Evolutionary conservation across 2,797 vertebrate genomes (phyloP).

Genomic region (Pangasius macronema): DNA sequence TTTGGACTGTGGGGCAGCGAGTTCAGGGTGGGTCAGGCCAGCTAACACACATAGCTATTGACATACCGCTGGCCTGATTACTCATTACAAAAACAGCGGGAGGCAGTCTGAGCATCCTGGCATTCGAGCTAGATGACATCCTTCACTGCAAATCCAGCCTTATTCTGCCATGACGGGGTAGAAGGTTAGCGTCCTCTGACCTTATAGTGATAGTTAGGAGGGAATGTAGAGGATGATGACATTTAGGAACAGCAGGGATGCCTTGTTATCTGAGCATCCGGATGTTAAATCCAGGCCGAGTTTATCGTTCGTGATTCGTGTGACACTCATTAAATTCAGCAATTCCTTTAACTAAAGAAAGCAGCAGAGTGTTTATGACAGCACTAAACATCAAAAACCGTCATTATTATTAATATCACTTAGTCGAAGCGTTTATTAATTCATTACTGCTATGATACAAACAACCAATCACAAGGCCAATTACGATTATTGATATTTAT

Average conservation of each 20-base stretch:
- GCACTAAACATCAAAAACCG: neutral
- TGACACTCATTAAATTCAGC: neutral
- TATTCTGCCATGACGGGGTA: conserved; percentile 36
- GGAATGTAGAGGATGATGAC: conserved; percentile 31
- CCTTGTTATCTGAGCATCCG: conserved; percentile 18
- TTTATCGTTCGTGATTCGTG: neutral
- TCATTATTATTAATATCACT: neutral
- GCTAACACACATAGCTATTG: conserved; percentile 55
- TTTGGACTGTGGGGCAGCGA: conserved; percentile 30
- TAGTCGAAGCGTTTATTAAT: neutral
- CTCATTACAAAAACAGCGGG: conserved; percentile 57
- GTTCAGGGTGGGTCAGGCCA: conserved; percentile 46
- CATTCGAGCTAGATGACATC: conserved; percentile 42
- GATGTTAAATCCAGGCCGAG: neutral
- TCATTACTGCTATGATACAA: neutral
- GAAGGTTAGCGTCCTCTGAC: conserved; percentile 51
- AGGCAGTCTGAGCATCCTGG: conserved; percentile 52
- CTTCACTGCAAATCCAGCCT: conserved; percentile 45
- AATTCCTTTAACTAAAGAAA: neutral
- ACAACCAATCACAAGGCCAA: neutral
- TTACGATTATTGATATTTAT: neutral
- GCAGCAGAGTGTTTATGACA: neutral
- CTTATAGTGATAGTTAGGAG: conserved; percentile 24
- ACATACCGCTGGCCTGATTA: conserved; percentile 58
- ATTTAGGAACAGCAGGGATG: conserved; percentile 18